Evolutionary conservation across 2,888 invertebrate species (phyloP).

Genomic region (Creontiades dilutus): DNA sequence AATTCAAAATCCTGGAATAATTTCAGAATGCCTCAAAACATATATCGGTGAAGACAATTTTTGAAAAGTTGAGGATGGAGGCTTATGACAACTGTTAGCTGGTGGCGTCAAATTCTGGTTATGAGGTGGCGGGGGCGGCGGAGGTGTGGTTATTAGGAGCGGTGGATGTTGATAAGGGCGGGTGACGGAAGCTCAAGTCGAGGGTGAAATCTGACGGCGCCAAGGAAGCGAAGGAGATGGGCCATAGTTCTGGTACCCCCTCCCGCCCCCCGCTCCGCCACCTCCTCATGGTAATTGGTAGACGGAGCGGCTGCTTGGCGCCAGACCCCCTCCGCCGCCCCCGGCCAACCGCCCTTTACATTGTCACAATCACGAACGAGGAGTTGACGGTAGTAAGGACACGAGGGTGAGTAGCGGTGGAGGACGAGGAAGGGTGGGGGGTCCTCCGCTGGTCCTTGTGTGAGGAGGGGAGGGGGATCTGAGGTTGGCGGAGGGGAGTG

Average conservation of each 20-base stretch:
- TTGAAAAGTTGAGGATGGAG: too few species aligned
- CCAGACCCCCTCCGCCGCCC: constrained; percentile 47
- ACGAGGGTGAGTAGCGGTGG: neutral
- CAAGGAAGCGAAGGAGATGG: constrained; percentile 70
- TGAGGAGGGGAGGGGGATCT: neutral
- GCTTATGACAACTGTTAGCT: too few species aligned
- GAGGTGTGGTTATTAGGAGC: constrained; percentile 46
- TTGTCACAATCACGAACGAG: constrained; percentile 62
- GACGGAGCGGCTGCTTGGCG: constrained; percentile 66
- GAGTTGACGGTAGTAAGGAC: constrained; percentile 38
- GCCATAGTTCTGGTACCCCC: constrained; percentile 54
- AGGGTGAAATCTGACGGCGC: constrained; percentile 71
- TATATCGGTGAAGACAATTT: too few species aligned
- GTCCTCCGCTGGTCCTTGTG: neutral
- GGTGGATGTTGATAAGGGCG: constrained; percentile 57
- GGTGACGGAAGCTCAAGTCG: constrained; percentile 70
- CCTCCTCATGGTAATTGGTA: constrained; percentile 59
- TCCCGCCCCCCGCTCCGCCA: neutral
- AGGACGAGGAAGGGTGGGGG: neutral
- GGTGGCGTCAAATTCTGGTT: neutral
- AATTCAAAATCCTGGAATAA: too few species aligned
- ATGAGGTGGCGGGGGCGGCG: constrained; percentile 1
- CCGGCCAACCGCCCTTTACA: constrained; percentile 43
- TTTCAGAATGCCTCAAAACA: too few species aligned
- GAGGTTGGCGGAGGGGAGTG: neutral